phyloP scores from a whole-genome alignment of 2,113 vertebrate genomes.

The Seriola dumerili region DNA sequence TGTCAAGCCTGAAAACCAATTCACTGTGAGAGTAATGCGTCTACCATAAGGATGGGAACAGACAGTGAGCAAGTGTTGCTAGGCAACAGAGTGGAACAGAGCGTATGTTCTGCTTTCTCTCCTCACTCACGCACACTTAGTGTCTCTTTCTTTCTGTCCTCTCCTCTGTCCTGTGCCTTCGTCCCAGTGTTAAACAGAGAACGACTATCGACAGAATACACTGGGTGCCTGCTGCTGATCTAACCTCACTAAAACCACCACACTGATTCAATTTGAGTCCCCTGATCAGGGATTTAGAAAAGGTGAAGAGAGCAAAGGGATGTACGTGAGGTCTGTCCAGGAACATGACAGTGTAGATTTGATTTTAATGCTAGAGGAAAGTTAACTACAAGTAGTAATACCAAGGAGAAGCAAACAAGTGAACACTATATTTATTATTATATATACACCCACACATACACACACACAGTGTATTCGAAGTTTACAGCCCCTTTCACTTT shows the following conservation, averaged over 20 bases:
- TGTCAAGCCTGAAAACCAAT: constrained; percentile 65
- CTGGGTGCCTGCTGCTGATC: constrained; percentile 52
- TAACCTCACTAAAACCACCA: constrained; percentile 69
- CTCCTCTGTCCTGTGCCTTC: constrained; percentile 57
- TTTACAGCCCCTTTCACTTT: no score
- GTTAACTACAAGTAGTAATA: constrained; percentile 2
- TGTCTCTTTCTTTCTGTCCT: constrained; percentile 68
- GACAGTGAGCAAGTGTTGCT: constrained; percentile 76
- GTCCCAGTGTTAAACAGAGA: constrained; percentile 27
- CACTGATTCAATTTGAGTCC: constrained; percentile 64
- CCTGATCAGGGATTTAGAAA: constrained; percentile 55
- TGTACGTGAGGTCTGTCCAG: background rate
- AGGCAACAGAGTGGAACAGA: constrained; percentile 81
- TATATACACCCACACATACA: no score
- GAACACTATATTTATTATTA: no score
- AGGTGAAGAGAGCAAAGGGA: constrained; percentile 56
- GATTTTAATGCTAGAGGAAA: constrained; percentile 18
- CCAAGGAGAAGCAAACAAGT: background rate
- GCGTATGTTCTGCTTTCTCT: constrained; percentile 64
- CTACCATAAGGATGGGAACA: constrained; percentile 58
- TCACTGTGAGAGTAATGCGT: constrained; percentile 60
- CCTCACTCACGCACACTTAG: constrained; percentile 58
- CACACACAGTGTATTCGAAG: no score
- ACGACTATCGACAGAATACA: constrained; percentile 50
- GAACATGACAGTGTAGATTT: constrained; percentile 25